Percentiles rank a stretch among this genome's conserved stretches.
These are phyloP conservation scores for Meiosimyza decipiens DNA, from an alignment of 2,888 invertebrate genomes.

Conservation along the genomic window DNA sequence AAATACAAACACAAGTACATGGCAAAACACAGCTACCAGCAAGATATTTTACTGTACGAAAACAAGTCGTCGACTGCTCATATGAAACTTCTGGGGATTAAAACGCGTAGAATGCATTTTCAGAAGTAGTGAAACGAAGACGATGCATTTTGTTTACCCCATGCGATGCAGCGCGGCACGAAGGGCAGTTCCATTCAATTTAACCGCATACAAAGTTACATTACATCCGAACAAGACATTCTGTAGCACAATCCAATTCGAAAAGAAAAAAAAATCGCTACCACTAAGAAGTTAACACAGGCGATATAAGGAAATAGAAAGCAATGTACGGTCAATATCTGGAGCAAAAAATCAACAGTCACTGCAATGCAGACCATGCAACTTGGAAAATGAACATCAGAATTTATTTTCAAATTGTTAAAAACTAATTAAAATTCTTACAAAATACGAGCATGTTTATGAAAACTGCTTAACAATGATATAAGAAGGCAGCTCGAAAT, in stretches of 20 bases:
- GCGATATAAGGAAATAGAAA: no score
- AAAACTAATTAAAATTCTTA: no score
- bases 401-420: no score
- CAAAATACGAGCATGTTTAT: no score
- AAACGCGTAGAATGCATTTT: background rate
- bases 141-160: conserved; percentile 19
- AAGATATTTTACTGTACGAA: conserved; percentile 3
- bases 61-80: conserved; percentile 5
- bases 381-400: no score
- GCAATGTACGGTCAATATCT: no score
- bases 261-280: background rate
- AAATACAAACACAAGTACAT: background rate
- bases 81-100: background rate
- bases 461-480: no score
- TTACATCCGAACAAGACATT: background rate
- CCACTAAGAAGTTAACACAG: no score
- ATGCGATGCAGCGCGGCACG: conserved; percentile 16
- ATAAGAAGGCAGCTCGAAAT: no score
- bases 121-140: background rate
- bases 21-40: conserved; percentile 1
- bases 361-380: no score
- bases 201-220: background rate
- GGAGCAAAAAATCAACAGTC: no score
- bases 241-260: background rate
- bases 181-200: conserved; percentile 18